Evolutionary conservation across 2,113 vertebrate species (phyloP).

Genomic region (Cyprinodon brontotheroides): DNA sequence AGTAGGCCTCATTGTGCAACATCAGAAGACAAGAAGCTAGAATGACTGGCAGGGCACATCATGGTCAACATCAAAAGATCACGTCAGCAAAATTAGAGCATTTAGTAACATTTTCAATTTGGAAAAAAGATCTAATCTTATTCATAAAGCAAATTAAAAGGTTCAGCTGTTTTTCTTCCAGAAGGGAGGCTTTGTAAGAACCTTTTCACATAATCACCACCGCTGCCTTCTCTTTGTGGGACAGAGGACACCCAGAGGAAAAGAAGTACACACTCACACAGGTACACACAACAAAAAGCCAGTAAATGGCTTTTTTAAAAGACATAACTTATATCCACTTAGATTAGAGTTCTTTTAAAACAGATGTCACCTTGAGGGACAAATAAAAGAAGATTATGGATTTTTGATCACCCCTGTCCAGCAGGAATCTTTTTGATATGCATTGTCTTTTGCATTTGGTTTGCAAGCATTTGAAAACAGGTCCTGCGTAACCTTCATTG

Average conservation of each 20-base stretch:
- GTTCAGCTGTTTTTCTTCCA: constrained; percentile 24
- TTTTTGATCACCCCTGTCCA: constrained; percentile 45
- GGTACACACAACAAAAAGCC: constrained; percentile 44
- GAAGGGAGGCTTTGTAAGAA: constrained; percentile 26
- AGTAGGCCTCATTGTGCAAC: constrained; percentile 1
- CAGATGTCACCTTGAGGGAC: constrained; percentile 67
- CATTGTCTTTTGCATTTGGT: constrained; percentile 22
- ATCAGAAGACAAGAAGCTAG: constrained; percentile 9
- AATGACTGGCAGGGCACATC: constrained; percentile 18
- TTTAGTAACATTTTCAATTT: constrained; percentile 17
- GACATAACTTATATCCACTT: constrained; percentile 61
- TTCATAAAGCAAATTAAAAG: constrained; percentile 20
- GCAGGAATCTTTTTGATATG: constrained; percentile 27
- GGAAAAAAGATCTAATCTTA: constrained; percentile 16
- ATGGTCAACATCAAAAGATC: constrained; percentile 4
- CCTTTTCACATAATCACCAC: constrained; percentile 47
- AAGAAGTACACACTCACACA: constrained; percentile 14
- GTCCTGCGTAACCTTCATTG: constrained; percentile 16
- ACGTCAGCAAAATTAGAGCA: constrained; percentile 14
- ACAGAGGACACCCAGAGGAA: constrained; percentile 25
- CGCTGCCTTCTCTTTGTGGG: constrained; percentile 43
- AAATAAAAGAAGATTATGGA: constrained; percentile 67
- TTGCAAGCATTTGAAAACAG: constrained; percentile 15
- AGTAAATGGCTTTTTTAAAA: constrained; percentile 59
- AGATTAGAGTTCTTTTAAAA: constrained; percentile 71